Conservation (phyloP, 2,888 invertebrate genomes). For the Brachylomia viminalis region DNA sequence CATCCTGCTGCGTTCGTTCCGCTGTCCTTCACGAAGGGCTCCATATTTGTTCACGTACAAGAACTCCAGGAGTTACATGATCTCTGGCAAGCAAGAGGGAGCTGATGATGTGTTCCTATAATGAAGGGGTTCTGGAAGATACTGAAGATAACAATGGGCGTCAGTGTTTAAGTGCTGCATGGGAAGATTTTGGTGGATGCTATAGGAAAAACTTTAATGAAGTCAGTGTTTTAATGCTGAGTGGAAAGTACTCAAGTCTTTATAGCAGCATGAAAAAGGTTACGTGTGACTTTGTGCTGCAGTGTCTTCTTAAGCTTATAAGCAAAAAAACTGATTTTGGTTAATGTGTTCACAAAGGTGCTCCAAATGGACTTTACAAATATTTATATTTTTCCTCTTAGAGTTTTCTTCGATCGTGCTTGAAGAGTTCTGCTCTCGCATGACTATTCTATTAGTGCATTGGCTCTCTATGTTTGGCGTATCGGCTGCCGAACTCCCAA, state of each 20-base stretch:
- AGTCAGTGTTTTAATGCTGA: background rate
- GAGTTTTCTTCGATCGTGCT: background rate
- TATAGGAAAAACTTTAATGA: background rate
- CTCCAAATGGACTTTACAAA: background rate
- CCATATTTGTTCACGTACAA: slow-evolving; percentile 92
- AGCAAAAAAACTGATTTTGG: background rate
- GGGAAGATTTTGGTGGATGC: background rate
- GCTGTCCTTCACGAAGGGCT: slow-evolving; percentile 90
- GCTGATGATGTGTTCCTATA: slow-evolving; percentile 64
- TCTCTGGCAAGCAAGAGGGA: slow-evolving; percentile 80
- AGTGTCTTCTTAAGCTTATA: background rate
- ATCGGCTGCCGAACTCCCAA: background rate
- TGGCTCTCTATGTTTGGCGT: background rate
- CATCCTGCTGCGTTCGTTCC: slow-evolving; percentile 90
- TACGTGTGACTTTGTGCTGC: background rate
- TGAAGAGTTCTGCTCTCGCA: background rate
- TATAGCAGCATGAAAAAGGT: background rate
- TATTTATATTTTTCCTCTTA: slow-evolving; percentile 11
- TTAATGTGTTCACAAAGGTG: slow-evolving; percentile 1
- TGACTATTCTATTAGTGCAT: too few relatives aligned
- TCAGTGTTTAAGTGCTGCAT: background rate
- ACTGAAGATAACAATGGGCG: too few relatives aligned
- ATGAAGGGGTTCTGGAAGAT: background rate
- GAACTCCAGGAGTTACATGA: slow-evolving; percentile 84
- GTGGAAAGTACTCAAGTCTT: background rate